A percentile compares a stretch with the other conserved stretches of the same genome.
Evolutionary conservation across 2,888 invertebrate genomes (phyloP).

Genomic region (Tipula lateralis): DNA sequence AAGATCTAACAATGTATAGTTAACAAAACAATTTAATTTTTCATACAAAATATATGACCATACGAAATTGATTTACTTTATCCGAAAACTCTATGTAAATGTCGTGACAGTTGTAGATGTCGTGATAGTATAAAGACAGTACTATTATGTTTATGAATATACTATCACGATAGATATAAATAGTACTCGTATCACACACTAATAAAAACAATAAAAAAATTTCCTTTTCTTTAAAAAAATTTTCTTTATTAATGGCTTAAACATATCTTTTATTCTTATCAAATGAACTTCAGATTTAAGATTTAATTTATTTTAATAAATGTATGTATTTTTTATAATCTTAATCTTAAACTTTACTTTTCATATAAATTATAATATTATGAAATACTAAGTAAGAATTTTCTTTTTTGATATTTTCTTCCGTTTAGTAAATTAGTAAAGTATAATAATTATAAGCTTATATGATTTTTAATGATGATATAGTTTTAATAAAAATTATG

Average conservation of each 20-base stretch:
- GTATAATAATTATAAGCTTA: background rate
- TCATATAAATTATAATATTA: background rate
- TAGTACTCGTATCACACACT: too few relatives aligned
- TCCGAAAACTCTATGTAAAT: too few relatives aligned
- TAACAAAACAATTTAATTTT: too few relatives aligned
- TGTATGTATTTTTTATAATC: background rate
- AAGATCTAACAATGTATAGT: too few relatives aligned
- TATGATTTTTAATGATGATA: background rate
- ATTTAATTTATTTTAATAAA: background rate
- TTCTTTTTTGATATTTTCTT: background rate
- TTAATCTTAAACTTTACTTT: background rate
- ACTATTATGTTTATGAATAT: too few relatives aligned
- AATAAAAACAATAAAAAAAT: background rate
- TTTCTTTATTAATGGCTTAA: slow-evolving; percentile 19
- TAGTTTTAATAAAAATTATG: background rate
- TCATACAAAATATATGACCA: too few relatives aligned
- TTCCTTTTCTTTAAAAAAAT: slow-evolving; percentile 11
- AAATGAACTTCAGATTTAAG: background rate
- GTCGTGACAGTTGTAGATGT: too few relatives aligned
- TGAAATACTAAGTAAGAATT: background rate
- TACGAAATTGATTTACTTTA: too few relatives aligned
- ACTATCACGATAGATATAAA: too few relatives aligned
- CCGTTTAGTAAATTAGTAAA: background rate
- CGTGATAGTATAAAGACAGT: too few relatives aligned
- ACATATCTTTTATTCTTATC: background rate